Conservation (phyloP, 1,140 invertebrate species). For the Cotesia vestalis region DNA sequence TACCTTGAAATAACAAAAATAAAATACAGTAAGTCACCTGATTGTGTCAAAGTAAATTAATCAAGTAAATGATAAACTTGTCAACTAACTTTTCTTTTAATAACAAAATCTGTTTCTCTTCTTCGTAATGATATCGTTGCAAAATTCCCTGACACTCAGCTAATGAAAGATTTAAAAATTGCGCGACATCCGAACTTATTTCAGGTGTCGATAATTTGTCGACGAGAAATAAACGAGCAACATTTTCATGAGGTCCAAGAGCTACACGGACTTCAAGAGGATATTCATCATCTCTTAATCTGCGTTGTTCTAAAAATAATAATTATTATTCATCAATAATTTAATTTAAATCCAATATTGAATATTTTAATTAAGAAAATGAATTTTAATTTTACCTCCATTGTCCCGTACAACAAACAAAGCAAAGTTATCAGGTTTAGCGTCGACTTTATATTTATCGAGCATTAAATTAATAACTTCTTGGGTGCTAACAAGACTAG, state of each 20-base stretch:
- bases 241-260: constrained; percentile 84
- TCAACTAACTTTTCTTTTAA: constrained; percentile 76
- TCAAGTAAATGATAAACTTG: background rate
- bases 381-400: constrained; percentile 71
- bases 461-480: constrained; percentile 87
- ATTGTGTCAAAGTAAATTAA: constrained; percentile 11
- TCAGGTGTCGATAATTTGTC: constrained; percentile 78
- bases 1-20: constrained; percentile 65
- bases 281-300: constrained; percentile 81
- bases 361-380: constrained; percentile 7
- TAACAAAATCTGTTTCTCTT: constrained; percentile 75
- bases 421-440: constrained; percentile 80
- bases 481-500: constrained; percentile 80
- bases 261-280: constrained; percentile 80
- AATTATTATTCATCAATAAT: background rate
- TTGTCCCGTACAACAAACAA: constrained; percentile 84
- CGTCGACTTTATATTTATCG: constrained; percentile 89
- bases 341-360: constrained; percentile 17
- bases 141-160: constrained; percentile 82
- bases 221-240: constrained; percentile 82
- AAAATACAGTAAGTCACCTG: constrained; percentile 31
- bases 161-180: constrained; percentile 83
- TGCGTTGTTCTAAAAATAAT: constrained; percentile 72
- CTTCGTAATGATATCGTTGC: constrained; percentile 79
- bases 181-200: constrained; percentile 82